Percentiles rank a stretch among this genome's conserved stretches.
phyloP scores from a whole-genome alignment of 2,113 vertebrate species.

The Scophthalmus maximus region DNA sequence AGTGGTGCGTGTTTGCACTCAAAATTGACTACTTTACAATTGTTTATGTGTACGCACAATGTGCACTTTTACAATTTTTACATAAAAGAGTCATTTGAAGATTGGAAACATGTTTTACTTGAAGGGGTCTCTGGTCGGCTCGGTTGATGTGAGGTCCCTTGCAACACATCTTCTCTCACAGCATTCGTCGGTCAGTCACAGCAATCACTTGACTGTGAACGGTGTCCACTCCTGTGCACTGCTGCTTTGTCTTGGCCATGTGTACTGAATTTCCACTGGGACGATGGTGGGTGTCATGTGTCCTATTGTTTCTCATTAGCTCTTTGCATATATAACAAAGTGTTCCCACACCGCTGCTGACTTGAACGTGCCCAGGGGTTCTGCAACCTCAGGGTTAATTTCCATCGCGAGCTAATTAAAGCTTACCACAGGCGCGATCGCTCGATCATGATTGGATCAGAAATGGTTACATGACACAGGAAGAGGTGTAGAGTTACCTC shows the following conservation, averaged over 20 bases:
- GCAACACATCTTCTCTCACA: background rate
- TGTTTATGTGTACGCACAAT: too few species aligned
- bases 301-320: background rate
- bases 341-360: background rate
- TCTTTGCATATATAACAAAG: background rate
- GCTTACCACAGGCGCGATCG: background rate
- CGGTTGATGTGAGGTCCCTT: too few species aligned
- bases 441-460: background rate
- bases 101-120: too few species aligned
- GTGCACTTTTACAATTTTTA: too few species aligned
- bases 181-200: background rate
- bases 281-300: slow-evolving; percentile 7
- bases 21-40: too few species aligned
- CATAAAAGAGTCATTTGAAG: too few species aligned
- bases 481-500: too few species aligned
- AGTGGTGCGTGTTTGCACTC: too few species aligned
- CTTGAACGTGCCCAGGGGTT: background rate
- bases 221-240: background rate
- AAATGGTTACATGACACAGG: background rate
- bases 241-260: background rate
- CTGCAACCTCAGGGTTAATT: background rate
- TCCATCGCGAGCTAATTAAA: background rate
- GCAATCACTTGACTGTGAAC: slow-evolving; percentile 14
- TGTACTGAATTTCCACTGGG: slow-evolving; percentile 1
- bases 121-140: too few species aligned